Base-by-base conservation (phyloP, 1,140 invertebrate species). In the Protaetia brevitarsis region DNA sequence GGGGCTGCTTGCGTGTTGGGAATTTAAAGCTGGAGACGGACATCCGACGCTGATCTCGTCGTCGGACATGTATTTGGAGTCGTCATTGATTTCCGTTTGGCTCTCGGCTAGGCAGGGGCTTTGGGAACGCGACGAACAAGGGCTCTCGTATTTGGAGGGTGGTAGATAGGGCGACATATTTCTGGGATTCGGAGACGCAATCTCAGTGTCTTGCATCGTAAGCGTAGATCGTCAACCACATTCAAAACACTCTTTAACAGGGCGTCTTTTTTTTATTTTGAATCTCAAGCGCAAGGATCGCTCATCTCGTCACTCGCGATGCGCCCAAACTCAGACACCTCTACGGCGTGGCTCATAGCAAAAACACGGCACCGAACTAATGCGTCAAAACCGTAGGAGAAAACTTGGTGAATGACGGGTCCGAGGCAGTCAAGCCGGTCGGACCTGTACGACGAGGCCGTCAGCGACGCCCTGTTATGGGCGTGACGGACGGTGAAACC, bases 31-130 rank as follows among this genome's bases (percentile, higher is more conserved):
- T 1, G 88, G 88, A 68, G 87, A 88, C 19, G 88, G 88, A 69
- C 88, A 89, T 2, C 88, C 88, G 3, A 89, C 88, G 73, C 87
- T 89, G 66, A 89, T 89, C 77, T 89, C 88, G 61, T 79, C 77
- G 28, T 79, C 77, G 6, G 75, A 75, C 2, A 71, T 63, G 63
- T 72, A 75, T 37, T 75, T 77, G 7, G 65, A 51, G 7, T 67
- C 63, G 6, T 74, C 73, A 21, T 28, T 31, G n/a, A 61, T 10
- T 8, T 8, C 10, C 8, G 37, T 63, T 36, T 41, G 60, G 13
- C 27, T 30, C 4, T 67, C 66, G 10, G 45, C 36, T 7, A 67
- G 7, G 1, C 65, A 64, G 6, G 77, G 77, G 66, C 73, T 77
- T 11, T 72, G 70, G 1, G 76, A 74, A 60, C 77, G 64, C 3